Conservation (phyloP, 1,140 invertebrate species). For the Drosophila santomea region DNA sequence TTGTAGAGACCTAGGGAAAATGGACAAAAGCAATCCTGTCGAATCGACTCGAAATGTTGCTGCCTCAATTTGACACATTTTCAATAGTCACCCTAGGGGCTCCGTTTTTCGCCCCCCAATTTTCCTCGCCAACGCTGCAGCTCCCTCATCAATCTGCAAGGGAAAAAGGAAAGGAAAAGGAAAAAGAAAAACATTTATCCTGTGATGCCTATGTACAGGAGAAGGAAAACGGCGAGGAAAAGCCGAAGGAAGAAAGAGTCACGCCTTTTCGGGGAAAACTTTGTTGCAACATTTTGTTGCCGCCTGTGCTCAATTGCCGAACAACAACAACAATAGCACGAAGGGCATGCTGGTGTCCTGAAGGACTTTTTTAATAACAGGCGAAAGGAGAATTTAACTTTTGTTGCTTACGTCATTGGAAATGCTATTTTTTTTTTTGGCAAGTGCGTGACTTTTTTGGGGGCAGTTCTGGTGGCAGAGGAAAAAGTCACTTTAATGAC, state of each 20-base stretch:
- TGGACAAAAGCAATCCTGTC: slow-evolving; percentile 45
- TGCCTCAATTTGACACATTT: slow-evolving; percentile 66
- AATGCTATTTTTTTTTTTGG: slow-evolving; percentile 45
- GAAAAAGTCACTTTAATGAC: slow-evolving; percentile 45
- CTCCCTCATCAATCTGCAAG: slow-evolving; percentile 60
- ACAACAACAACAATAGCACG: slow-evolving; percentile 14
- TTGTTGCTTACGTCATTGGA: slow-evolving; percentile 63
- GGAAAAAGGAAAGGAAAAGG: slow-evolving; percentile 13
- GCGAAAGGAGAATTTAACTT: slow-evolving; percentile 38
- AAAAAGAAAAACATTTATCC: slow-evolving; percentile 33
- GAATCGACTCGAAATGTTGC: slow-evolving; percentile 23
- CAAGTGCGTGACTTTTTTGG: slow-evolving; percentile 38
- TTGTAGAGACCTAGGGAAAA: slow-evolving; percentile 2
- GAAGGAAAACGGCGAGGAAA: slow-evolving; percentile 5
- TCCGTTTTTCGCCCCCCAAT: not conserved
- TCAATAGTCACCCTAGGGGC: slow-evolving; percentile 40
- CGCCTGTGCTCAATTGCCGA: slow-evolving; percentile 70
- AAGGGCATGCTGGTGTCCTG: not conserved
- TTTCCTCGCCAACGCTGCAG: not conserved
- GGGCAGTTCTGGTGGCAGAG: not conserved
- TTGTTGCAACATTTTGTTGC: slow-evolving; percentile 62
- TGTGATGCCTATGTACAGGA: slow-evolving; percentile 13
- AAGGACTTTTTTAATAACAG: slow-evolving; percentile 35
- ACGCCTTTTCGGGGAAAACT: slow-evolving; percentile 31
- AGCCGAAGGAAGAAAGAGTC: slow-evolving; percentile 24